These are phyloP conservation scores for Halocynthia roretzi DNA, from an alignment of 23 tunicate species.

Conservation along the genomic window DNA sequence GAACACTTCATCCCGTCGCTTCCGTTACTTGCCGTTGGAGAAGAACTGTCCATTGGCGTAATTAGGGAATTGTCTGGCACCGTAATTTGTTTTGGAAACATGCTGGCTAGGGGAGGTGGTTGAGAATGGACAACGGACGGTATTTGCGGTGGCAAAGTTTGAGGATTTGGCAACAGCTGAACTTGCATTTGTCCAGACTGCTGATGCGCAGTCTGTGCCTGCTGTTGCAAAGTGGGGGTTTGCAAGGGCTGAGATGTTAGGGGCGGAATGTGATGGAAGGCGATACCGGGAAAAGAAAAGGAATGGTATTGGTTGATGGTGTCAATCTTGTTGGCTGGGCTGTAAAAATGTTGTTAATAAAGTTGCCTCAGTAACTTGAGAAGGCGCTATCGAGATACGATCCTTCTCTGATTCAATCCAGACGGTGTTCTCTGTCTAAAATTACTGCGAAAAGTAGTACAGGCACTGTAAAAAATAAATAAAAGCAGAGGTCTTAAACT, in stretches of 20 bases:
- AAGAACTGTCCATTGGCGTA: slow-evolving; percentile 24
- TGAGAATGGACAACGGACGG: not conserved
- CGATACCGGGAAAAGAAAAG: slow-evolving; percentile 16
- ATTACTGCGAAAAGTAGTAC: too few species aligned
- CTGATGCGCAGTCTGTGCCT: not conserved
- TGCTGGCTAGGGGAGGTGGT: slow-evolving; percentile 3
- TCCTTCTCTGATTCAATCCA: too few species aligned
- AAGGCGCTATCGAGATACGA: too few species aligned
- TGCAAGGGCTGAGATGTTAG: not conserved
- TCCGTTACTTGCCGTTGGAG: slow-evolving; percentile 6
- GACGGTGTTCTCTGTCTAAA: too few species aligned
- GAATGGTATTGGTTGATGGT: slow-evolving; percentile 31
- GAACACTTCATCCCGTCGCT: slow-evolving; percentile 7
- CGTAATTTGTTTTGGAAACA: slow-evolving; percentile 8
- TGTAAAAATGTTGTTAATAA: too few species aligned
- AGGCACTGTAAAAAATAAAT: too few species aligned
- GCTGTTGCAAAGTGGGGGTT: not conserved
- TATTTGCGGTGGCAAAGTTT: slow-evolving; percentile 8
- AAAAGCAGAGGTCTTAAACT: too few species aligned
- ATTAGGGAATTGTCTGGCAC: not conserved
- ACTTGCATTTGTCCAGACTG: too few species aligned
- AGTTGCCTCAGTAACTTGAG: too few species aligned
- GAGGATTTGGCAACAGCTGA: slow-evolving; percentile 1
- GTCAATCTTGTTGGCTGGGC: slow-evolving; percentile 46
- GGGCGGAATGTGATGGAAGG: slow-evolving; percentile 7